Evolutionary conservation across 1,140 invertebrate genomes (phyloP), one percentile per base, ranked within the genome.

Genomic region (Drosophila persimilis): DNA sequence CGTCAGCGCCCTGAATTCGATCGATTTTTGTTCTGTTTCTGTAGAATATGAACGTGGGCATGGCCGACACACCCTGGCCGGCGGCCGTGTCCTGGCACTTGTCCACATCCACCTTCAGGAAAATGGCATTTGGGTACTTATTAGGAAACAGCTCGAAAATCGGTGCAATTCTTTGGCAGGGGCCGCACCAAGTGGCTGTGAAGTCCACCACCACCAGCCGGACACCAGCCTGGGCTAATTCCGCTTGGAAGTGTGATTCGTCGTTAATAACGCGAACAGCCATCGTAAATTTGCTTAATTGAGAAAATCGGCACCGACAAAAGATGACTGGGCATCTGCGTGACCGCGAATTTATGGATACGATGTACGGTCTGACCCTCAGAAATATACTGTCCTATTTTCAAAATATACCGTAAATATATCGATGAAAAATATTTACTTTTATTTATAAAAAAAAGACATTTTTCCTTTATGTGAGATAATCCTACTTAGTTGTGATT

Each of bases 31-130:
- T 93, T 91, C 95, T 94, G 90, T 98, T 99, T 69, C 95, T 95
- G 90, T 97, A 99, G 86, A 99, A 98, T 66, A 98, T 95, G 90
- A 99, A 99, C 6, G 99, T 99, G 6, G 99, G 99, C 97, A 99
- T 99, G 2, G 97, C 97, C 66, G 94, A 95, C 15, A 99, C 96
- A 45, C 96, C 96, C 90, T 99, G 95, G 20, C 93, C 92, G 22
- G 95, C 93, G 2, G 98, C 97, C 29, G 96, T 97, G 84, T 97
- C 97, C 48, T 95, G 94, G 83, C 97, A 97, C 84, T 95, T 94
- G 88, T 98, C 96, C 22, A 98, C 97, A 92, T 99, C 98, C 2
- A 99, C 96, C 93, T 99, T 99, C 0, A 99, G 92, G 91, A 99
- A 99, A 6, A 98, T 93, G 7, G 97, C 97, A 80, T 95, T 95